Conservation (phyloP, 2,888 invertebrate genomes). For the Hemistola chrysoprasaria region DNA sequence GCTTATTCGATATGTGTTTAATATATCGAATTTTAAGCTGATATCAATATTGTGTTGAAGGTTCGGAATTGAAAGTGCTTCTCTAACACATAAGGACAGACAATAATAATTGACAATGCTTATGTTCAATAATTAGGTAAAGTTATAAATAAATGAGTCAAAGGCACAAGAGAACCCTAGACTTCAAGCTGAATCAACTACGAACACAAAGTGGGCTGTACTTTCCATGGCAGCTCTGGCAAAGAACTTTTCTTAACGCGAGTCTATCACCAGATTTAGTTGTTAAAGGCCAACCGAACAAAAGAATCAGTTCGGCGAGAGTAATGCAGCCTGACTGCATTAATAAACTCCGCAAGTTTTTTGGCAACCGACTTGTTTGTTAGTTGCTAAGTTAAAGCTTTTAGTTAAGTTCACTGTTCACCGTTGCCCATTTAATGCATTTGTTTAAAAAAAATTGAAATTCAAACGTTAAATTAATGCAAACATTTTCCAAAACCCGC, state of each 20-base stretch:
- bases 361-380: conserved; percentile 61
- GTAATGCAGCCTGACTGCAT: conserved; percentile 64
- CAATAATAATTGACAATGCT: too few relatives aligned
- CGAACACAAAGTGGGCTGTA: conserved; percentile 14
- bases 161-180: background rate
- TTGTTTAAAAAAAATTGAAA: conserved; percentile 29
- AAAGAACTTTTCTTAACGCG: conserved; percentile 17
- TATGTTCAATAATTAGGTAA: too few relatives aligned
- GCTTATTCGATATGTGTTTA: too few relatives aligned
- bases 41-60: too few relatives aligned
- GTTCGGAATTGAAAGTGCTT: too few relatives aligned
- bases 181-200: background rate
- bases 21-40: too few relatives aligned
- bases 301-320: conserved; percentile 55
- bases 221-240: conserved; percentile 21
- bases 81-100: too few relatives aligned
- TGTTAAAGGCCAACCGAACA: conserved; percentile 42
- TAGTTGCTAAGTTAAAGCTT: conserved; percentile 37
- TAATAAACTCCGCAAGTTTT: conserved; percentile 67
- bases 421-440: conserved; percentile 27
- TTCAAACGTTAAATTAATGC: conserved; percentile 19
- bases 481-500: conserved; percentile 3
- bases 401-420: conserved; percentile 33
- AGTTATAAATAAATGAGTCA: conserved; percentile 3
- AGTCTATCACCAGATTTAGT: conserved; percentile 40